Percentiles rank a stretch among this genome's conserved stretches.
These are phyloP conservation scores for Lepidocyrtoides sp. DNA, from an alignment of 2,888 invertebrate genomes.

Conservation along the genomic window DNA sequence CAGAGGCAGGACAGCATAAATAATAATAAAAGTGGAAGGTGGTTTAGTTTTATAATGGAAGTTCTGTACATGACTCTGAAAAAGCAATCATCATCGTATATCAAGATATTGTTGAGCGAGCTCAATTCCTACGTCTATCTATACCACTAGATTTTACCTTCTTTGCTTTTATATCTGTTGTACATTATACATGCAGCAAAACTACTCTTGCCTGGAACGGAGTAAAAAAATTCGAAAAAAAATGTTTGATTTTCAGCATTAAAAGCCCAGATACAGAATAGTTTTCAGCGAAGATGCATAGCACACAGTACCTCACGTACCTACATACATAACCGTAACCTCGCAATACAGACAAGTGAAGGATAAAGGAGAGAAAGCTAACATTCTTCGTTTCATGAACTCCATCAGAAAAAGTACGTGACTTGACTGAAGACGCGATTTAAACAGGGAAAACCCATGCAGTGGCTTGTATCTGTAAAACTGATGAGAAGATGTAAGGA, in stretches of 20 bases:
- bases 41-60: constrained; percentile 2
- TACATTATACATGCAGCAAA: too few species aligned
- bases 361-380: background rate
- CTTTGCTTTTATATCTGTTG: too few species aligned
- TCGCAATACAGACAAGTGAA: background rate
- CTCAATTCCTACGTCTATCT: background rate
- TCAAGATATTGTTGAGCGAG: constrained; percentile 3
- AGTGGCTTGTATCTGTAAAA: constrained; percentile 32
- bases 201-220: too few species aligned
- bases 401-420: constrained; percentile 70
- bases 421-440: constrained; percentile 64
- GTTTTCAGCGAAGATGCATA: background rate
- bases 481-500: background rate
- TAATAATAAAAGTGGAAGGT: constrained; percentile 43
- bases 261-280: constrained; percentile 38
- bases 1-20: constrained; percentile 18
- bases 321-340: background rate
- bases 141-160: background rate
- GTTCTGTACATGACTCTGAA: constrained; percentile 36
- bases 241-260: constrained; percentile 49
- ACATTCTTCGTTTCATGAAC: constrained; percentile 60
- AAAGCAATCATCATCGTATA: constrained; percentile 44
- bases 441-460: constrained; percentile 50
- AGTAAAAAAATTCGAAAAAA: constrained; percentile 1
- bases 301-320: background rate